These are phyloP conservation scores for Halichoeres trimaculatus DNA, from an alignment of 2,113 vertebrate genomes.

Conservation along the genomic window DNA sequence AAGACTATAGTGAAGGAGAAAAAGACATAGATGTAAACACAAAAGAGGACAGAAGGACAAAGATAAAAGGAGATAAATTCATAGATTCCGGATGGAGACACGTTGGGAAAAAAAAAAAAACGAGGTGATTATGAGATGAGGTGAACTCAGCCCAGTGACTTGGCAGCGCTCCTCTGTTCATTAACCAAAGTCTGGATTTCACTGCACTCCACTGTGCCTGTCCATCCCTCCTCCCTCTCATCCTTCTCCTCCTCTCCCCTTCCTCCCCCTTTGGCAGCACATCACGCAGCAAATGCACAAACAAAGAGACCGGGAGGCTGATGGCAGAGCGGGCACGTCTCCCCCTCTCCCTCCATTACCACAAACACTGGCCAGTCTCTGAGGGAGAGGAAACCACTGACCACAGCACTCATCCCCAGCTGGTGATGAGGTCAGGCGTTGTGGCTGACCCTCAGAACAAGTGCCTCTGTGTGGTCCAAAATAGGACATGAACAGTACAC, in stretches of 20 bases:
- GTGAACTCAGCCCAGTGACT: conserved; percentile 66
- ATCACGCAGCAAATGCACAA: conserved; percentile 55
- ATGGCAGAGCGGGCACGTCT: conserved; percentile 35
- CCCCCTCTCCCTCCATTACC: conserved; percentile 50
- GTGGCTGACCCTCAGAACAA: conserved; percentile 69
- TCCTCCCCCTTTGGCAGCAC: conserved; percentile 21
- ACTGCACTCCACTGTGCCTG: conserved; percentile 34
- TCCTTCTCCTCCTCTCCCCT: not conserved
- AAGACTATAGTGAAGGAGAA: not conserved
- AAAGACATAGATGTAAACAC: conserved; percentile 7
- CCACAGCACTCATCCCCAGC: conserved; percentile 55
- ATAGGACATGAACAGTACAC: conserved; percentile 33
- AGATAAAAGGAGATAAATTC: conserved; percentile 38
- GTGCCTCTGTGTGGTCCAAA: conserved; percentile 47
- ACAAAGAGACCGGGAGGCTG: conserved; percentile 52
- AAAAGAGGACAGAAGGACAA: conserved; percentile 11
- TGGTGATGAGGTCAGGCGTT: conserved; percentile 71
- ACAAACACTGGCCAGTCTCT: conserved; percentile 53
- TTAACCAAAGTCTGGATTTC: conserved; percentile 76
- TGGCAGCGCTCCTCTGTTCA: conserved; percentile 70
- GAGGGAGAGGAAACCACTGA: conserved; percentile 36
- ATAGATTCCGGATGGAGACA: conserved; percentile 32
- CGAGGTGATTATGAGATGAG: conserved; percentile 69
- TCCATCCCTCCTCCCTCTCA: conserved; percentile 50
- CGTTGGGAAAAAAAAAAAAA: conserved; percentile 16